Base-by-base conservation (phyloP, 35 echinoderm and acorn worm genomes). In the Ophioderma brevispina region DNA sequence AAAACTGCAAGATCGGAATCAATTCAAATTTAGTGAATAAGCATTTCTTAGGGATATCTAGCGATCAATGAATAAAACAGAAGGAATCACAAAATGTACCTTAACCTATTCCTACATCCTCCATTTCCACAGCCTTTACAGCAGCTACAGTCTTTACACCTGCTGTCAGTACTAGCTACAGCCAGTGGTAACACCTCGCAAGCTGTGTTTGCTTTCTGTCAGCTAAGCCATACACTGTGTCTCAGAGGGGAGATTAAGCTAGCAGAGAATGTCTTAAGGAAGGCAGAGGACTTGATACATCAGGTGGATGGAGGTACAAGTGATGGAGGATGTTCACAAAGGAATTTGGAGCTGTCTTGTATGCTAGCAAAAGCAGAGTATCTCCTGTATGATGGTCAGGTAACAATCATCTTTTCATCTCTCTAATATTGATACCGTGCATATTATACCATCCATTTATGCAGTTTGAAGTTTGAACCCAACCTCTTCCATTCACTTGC, bases 71-170 rank as follows among this genome's bases (percentile, higher is more conserved):
- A n/a, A n/a, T n/a, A n/a, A n/a, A n/a, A n/a, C n/a, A n/a, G n/a
- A n/a, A n/a, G n/a, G n/a, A n/a, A n/a, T n/a, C n/a, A n/a, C n/a
- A n/a, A n/a, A n/a, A n/a, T n/a, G n/a, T n/a, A n/a, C n/a, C n/a
- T n/a, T n/a, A n/a, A n/a, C n/a, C n/a, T n/a, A n/a, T n/a, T n/a
- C n/a, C n/a, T n/a, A n/a, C 34, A 31, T 10, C 30, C 30, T 77
- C 36, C 30, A 23, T 78, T 50, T 32, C 0, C 64, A 17, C 78
- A 92, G 91, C 91, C 91, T 33, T 37, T 87, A 0, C 84, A 86
- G 43, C 91, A 92, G 37, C 30, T 92, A 17, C 76, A 81, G 49
- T 76, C 84, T 52, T 39, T 92, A 25, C 76, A 55, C 30, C 37
- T 86, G 23, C 55, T 85, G 8, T 34, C 56, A 17, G 37, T 31